A percentile compares a stretch with the other conserved stretches of the same genome.
Conservation (phyloP, 2,888 invertebrate genomes). For the Drosophila melanocephala region DNA sequence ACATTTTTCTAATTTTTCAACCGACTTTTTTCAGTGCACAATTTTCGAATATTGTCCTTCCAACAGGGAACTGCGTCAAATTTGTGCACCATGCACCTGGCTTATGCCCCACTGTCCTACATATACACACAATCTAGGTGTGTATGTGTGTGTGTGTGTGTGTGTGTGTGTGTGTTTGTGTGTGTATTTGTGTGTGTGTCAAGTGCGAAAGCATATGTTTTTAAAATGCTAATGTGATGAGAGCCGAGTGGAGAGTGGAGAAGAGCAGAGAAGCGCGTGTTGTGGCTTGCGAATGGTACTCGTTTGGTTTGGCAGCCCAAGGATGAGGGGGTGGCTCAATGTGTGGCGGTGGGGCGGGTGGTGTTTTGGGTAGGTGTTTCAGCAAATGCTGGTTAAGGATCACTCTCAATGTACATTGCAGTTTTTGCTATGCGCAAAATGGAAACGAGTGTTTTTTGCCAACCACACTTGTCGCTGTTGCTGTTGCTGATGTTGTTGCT, state of each 20-base stretch:
- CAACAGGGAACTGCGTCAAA: slow-evolving; percentile 27
- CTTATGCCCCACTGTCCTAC: neutral
- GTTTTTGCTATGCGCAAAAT: slow-evolving; percentile 67
- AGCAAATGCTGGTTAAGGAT: neutral
- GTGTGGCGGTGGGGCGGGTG: neutral
- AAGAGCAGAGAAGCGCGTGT: slow-evolving; percentile 42
- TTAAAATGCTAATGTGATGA: slow-evolving; percentile 65
- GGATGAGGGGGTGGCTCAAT: neutral
- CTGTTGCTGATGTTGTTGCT: neutral
- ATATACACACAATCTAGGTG: neutral
- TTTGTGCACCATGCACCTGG: slow-evolving; percentile 50
- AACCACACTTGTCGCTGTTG: slow-evolving; percentile 43
- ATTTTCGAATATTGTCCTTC: neutral
- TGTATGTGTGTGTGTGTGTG: slow-evolving; percentile 2
- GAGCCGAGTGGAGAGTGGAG: slow-evolving; percentile 20
- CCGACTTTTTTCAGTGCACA: neutral
- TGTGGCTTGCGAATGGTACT: slow-evolving; percentile 56
- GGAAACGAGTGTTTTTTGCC: slow-evolving; percentile 69
- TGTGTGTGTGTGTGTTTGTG: slow-evolving; percentile 7
- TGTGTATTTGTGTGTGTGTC: slow-evolving; percentile 31
- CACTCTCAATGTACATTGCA: slow-evolving; percentile 62
- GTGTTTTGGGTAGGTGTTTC: neutral
- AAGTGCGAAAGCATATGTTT: slow-evolving; percentile 78
- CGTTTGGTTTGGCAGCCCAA: slow-evolving; percentile 18
- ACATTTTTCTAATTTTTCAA: neutral